Percentiles rank a stretch among this genome's conserved stretches.
Conservation (phyloP, 2,888 invertebrate species). For the Odontocolon sp. region DNA sequence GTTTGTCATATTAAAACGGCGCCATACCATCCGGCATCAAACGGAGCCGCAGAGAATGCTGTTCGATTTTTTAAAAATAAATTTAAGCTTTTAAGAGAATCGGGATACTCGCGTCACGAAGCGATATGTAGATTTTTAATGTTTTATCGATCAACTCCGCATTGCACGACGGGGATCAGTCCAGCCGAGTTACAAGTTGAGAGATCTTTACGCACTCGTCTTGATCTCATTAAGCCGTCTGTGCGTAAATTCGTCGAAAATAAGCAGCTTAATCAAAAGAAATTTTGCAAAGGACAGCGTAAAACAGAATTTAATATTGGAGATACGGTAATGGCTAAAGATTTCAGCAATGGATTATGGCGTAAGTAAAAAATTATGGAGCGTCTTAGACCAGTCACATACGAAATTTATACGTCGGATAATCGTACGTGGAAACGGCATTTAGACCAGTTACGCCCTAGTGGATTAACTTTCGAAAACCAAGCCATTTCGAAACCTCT, state of each 20-base stretch:
- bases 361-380: slow-evolving; percentile 28
- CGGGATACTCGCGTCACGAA: not conserved
- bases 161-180: slow-evolving; percentile 28
- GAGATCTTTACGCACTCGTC: slow-evolving; percentile 7
- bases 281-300: slow-evolving; percentile 43
- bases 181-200: slow-evolving; percentile 38
- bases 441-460: not conserved
- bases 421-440: not conserved
- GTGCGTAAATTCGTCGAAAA: slow-evolving; percentile 11
- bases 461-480: not conserved
- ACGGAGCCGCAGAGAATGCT: slow-evolving; percentile 49
- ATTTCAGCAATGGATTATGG: slow-evolving; percentile 38
- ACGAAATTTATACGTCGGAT: not conserved
- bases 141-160: slow-evolving; percentile 26
- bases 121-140: not conserved
- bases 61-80: slow-evolving; percentile 29
- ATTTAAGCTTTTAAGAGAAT: slow-evolving; percentile 7
- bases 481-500: no score
- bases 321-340: slow-evolving; percentile 55
- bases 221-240: slow-evolving; percentile 25
- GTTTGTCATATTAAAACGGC: slow-evolving; percentile 28
- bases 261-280: slow-evolving; percentile 24
- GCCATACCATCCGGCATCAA: slow-evolving; percentile 44
- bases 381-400: slow-evolving; percentile 51
- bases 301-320: slow-evolving; percentile 7